These are phyloP conservation scores for Bubalus kerabau DNA, from an alignment of 2,113 vertebrate species.

Conservation along the genomic window DNA sequence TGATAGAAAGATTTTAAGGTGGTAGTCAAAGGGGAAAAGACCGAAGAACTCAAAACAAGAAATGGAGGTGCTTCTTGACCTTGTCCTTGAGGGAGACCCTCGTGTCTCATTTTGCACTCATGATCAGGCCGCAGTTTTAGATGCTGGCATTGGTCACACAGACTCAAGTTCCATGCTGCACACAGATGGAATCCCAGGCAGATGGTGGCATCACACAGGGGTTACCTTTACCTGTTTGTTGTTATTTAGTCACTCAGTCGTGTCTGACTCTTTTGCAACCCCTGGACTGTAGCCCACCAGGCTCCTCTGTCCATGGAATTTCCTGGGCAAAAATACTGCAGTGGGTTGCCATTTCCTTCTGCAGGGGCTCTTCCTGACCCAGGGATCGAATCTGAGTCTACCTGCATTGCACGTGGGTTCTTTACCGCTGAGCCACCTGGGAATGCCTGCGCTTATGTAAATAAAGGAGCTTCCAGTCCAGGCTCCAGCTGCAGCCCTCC, in stretches of 20 bases:
- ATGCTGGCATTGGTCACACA: neutral
- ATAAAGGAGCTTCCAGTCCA: neutral
- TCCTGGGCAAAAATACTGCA: neutral
- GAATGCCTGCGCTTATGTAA: neutral
- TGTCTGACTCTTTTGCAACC: neutral
- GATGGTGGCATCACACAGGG: neutral
- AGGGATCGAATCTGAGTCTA: neutral
- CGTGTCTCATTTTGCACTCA: fast-evolving
- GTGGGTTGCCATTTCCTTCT: neutral
- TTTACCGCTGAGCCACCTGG: neutral
- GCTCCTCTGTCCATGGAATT: neutral
- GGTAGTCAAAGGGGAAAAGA: neutral
- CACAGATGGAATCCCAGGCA: too few relatives aligned
- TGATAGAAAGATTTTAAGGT: neutral
- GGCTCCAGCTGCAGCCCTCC: neutral
- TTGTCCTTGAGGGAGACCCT: neutral
- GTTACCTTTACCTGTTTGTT: neutral
- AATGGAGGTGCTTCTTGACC: neutral
- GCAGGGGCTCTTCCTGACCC: neutral
- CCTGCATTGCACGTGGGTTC: neutral
- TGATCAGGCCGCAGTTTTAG: neutral
- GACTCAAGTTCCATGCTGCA: fast-evolving
- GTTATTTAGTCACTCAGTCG: neutral
- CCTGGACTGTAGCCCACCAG: neutral
- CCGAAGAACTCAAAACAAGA: fast-evolving